These are phyloP conservation scores for Marcusenius ussheri DNA, from an alignment of 2,113 vertebrate genomes.

Conservation along the genomic window DNA sequence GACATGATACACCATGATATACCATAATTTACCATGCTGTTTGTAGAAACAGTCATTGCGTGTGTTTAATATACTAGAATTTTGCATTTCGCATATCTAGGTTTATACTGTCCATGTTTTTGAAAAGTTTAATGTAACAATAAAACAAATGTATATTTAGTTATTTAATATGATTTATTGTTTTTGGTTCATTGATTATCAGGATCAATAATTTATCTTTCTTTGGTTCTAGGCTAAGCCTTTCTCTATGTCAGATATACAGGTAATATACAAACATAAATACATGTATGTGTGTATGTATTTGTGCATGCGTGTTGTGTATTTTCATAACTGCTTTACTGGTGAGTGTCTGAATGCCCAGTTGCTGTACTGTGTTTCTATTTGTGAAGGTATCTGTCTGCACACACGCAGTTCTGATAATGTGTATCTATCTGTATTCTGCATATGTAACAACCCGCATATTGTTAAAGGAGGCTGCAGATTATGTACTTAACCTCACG, in stretches of 20 bases:
- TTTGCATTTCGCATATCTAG: background rate
- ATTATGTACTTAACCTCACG: background rate
- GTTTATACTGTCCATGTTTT: background rate
- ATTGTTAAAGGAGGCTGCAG: background rate
- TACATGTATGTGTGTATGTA: background rate
- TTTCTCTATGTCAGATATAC: slow-evolving; percentile 38
- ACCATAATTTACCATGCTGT: background rate
- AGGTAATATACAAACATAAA: slow-evolving; percentile 38
- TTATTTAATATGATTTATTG: background rate
- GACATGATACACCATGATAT: background rate
- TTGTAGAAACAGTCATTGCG: background rate
- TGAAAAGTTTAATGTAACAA: background rate
- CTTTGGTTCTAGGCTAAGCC: slow-evolving; percentile 37
- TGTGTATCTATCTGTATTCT: background rate
- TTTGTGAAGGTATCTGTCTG: background rate
- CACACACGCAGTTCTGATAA: background rate
- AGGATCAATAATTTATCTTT: background rate
- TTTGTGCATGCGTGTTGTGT: background rate
- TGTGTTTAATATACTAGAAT: background rate
- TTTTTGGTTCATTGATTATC: background rate
- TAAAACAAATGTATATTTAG: background rate
- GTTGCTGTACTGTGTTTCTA: background rate
- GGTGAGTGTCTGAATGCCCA: background rate
- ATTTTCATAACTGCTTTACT: background rate
- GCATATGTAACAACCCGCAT: background rate